Conservation (phyloP, 2,888 invertebrate genomes). For the Ceriagrion tenellum region DNA sequence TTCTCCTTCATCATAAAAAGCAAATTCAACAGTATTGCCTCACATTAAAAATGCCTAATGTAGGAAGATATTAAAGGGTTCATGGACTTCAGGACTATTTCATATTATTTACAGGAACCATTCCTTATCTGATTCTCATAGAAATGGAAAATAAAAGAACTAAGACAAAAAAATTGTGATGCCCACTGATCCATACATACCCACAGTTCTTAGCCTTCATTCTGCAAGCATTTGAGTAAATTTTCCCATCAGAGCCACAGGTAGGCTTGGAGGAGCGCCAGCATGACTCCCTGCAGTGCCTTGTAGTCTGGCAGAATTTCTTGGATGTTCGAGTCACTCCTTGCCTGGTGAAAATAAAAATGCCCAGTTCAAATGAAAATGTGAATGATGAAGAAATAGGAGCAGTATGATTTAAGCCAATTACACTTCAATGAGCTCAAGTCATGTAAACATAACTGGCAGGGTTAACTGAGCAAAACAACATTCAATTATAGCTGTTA, state of each 20-base stretch:
- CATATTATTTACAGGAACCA: background rate
- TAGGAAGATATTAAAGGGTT: no score
- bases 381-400: background rate
- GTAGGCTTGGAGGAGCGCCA: slow-evolving; percentile 94
- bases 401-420: no score
- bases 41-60: no score
- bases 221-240: slow-evolving; percentile 93
- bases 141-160: background rate
- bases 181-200: slow-evolving; percentile 78
- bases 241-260: slow-evolving; percentile 93
- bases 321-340: slow-evolving; percentile 92
- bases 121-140: background rate
- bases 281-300: slow-evolving; percentile 94
- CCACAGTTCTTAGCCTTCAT: slow-evolving; percentile 97
- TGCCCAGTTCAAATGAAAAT: background rate
- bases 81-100: background rate
- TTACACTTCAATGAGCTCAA: no score
- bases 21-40: no score
- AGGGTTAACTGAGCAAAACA: no score
- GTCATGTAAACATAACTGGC: no score
- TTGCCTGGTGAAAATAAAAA: slow-evolving; percentile 80
- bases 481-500: no score
- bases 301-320: slow-evolving; percentile 94
- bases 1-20: no score
- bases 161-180: slow-evolving; percentile 18